These are phyloP conservation scores for Pterostichus niger DNA, from an alignment of 2,888 invertebrate species.

Conservation along the genomic window DNA sequence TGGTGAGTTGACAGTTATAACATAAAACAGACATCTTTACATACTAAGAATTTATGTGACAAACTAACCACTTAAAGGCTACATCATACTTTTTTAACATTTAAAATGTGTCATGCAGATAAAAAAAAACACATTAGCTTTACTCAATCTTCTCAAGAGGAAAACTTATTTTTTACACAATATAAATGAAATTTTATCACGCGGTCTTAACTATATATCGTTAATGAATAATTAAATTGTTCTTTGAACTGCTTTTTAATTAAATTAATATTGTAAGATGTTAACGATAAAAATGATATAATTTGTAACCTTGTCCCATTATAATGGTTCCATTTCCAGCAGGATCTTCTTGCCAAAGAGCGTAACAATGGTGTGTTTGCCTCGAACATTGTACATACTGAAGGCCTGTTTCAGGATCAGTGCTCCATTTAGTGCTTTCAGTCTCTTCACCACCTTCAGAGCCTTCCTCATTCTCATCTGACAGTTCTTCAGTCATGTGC, in stretches of 20 bases:
- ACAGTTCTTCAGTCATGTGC: conserved; percentile 58
- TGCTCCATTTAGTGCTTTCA: conserved; percentile 33
- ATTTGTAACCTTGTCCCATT: conserved; percentile 84
- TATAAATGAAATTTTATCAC: background rate
- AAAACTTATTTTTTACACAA: background rate
- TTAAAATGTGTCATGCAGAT: conserved; percentile 10
- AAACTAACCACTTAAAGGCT: conserved; percentile 55
- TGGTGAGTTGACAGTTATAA: conserved; percentile 31
- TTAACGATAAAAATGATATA: background rate
- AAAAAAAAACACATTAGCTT: conserved; percentile 32
- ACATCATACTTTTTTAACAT: background rate
- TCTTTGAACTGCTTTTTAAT: conserved; percentile 22
- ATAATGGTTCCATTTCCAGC: conserved; percentile 82
- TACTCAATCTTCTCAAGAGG: background rate
- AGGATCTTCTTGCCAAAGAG: conserved; percentile 84
- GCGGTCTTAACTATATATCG: too few relatives aligned
- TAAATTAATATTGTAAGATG: background rate
- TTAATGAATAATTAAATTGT: background rate
- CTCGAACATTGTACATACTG: conserved; percentile 58
- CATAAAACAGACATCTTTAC: conserved; percentile 46
- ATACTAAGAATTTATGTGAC: conserved; percentile 42
- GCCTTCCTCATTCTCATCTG: conserved; percentile 63
- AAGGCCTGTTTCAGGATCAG: conserved; percentile 49
- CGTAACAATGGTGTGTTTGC: conserved; percentile 80
- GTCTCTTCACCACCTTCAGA: conserved; percentile 50